Conservation (phyloP, 2,113 vertebrate genomes). For the Alligator sinensis region DNA sequence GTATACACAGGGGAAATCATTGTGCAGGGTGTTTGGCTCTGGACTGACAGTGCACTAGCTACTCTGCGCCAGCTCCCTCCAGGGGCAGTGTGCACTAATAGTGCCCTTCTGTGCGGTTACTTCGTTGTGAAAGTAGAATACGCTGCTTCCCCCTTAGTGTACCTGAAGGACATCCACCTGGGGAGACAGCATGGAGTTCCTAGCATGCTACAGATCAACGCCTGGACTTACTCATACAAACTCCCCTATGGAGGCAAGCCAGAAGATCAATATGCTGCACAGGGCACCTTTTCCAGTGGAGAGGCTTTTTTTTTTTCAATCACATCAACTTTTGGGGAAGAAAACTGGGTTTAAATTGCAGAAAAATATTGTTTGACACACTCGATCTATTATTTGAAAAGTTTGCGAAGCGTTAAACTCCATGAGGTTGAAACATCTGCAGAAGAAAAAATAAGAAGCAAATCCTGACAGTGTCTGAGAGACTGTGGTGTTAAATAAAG, state of each 20-base stretch:
- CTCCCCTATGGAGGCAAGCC: background rate
- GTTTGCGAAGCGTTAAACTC: slow-evolving; percentile 33
- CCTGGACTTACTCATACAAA: background rate
- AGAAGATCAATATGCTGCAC: background rate
- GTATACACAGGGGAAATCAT: no score
- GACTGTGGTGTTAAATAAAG: slow-evolving; percentile 45
- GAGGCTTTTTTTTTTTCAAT: background rate
- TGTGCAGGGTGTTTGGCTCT: no score
- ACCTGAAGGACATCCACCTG: background rate
- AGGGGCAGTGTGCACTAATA: no score
- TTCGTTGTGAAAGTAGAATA: no score
- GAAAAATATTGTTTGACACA: slow-evolving; percentile 34
- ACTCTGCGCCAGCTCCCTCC: no score
- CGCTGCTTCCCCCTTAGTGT: no score
- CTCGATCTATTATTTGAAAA: slow-evolving; percentile 5
- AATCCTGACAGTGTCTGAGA: slow-evolving; percentile 29
- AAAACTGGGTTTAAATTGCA: background rate
- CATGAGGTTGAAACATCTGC: slow-evolving; percentile 26
- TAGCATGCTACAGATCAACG: fast-evolving
- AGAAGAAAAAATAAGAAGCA: slow-evolving; percentile 7
- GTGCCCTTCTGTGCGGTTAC: no score
- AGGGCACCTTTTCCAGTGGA: background rate
- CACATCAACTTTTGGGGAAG: background rate
- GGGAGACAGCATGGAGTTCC: background rate
- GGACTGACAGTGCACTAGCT: no score